Evolutionary conservation across 2,113 vertebrate genomes (phyloP).

Genomic region (Astur gentilis): DNA sequence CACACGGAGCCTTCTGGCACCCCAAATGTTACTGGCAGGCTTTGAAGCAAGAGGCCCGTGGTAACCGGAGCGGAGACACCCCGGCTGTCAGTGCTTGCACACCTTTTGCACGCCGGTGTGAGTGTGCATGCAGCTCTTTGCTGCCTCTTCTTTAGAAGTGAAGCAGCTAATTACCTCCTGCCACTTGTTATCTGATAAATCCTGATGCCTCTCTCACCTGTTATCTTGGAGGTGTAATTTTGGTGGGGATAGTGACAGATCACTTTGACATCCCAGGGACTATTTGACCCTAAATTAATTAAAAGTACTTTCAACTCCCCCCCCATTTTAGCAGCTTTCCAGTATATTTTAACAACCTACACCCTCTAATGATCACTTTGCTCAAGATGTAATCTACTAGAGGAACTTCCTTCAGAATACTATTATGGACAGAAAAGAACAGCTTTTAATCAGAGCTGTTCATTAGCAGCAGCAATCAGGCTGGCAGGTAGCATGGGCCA

Average conservation of each 20-base stretch:
- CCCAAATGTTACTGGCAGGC: neutral
- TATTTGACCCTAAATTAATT: neutral
- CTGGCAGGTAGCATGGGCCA: neutral
- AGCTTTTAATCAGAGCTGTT: conserved; percentile 1
- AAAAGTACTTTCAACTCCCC: neutral
- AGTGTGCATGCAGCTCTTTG: neutral
- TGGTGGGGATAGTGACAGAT: neutral
- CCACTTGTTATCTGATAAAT: neutral
- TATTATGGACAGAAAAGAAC: neutral
- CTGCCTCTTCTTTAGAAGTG: neutral
- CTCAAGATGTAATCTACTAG: neutral
- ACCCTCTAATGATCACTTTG: neutral
- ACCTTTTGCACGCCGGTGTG: neutral
- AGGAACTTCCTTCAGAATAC: neutral
- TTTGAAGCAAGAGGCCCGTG: neutral
- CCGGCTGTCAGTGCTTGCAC: neutral
- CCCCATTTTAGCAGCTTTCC: neutral
- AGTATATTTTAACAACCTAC: neutral
- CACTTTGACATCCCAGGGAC: neutral
- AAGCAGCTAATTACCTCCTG: neutral
- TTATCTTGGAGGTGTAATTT: neutral
- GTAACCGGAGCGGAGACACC: neutral
- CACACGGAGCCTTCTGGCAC: neutral
- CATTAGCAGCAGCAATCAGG: neutral
- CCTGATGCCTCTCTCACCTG: neutral